A percentile compares a stretch with the other conserved stretches of the same genome.
Conservation (phyloP, 2,113 vertebrate species). For the Formicarius rufipectus region DNA sequence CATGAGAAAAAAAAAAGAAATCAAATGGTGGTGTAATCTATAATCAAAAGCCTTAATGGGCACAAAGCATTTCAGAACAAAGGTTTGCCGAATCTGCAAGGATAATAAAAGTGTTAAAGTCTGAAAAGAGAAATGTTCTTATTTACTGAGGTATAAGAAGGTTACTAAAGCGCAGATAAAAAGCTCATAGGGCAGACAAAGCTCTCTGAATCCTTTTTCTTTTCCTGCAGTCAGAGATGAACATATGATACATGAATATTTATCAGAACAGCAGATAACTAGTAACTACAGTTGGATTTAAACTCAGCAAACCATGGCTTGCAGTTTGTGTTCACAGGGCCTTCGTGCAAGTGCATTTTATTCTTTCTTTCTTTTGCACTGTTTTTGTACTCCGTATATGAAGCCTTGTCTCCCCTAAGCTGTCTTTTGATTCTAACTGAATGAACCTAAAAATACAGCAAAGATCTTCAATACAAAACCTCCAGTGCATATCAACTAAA, state of each 20-base stretch:
- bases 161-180: slow-evolving; percentile 52
- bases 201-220: slow-evolving; percentile 46
- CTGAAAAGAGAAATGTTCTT: slow-evolving; percentile 9
- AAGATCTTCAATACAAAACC: neutral
- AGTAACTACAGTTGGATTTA: slow-evolving; percentile 50
- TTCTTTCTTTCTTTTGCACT: neutral
- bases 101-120: slow-evolving; percentile 53
- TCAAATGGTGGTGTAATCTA: slow-evolving; percentile 74
- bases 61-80: slow-evolving; percentile 75
- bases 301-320: slow-evolving; percentile 58
- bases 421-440: slow-evolving; percentile 33
- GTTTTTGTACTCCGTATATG: neutral
- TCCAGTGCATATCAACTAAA: neutral
- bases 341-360: neutral
- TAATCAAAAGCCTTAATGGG: slow-evolving; percentile 75
- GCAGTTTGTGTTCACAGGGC: slow-evolving; percentile 24
- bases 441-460: slow-evolving; percentile 20
- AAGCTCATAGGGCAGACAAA: slow-evolving; percentile 54
- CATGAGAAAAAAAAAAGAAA: slow-evolving; percentile 61
- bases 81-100: slow-evolving; percentile 74
- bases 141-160: slow-evolving; percentile 27
- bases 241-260: slow-evolving; percentile 68
- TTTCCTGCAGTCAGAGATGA: slow-evolving; percentile 53
- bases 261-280: slow-evolving; percentile 59
- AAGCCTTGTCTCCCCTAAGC: slow-evolving; percentile 8